These are phyloP conservation scores for Phrynosoma platyrhinos DNA, from an alignment of 2,113 vertebrate genomes.

Conservation along the genomic window DNA sequence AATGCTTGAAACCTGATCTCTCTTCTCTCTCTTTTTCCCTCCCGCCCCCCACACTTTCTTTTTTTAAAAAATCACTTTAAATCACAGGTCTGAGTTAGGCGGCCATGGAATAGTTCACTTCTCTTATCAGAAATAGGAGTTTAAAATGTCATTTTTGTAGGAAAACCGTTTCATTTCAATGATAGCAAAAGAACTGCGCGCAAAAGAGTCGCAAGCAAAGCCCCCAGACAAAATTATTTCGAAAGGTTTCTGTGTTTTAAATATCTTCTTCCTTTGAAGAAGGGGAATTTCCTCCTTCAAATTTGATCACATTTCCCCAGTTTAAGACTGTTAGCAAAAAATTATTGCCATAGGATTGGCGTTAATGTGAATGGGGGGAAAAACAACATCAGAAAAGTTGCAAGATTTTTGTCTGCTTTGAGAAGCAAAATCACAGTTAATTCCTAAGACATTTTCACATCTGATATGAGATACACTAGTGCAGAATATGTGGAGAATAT, in stretches of 20 bases:
- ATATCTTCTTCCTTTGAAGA: not conserved
- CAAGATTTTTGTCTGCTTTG: not conserved
- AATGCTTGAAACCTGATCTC: no score
- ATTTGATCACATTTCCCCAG: not conserved
- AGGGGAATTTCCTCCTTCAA: not conserved
- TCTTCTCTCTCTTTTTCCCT: no score
- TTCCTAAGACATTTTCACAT: not conserved
- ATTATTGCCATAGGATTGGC: not conserved
- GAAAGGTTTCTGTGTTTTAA: constrained; percentile 30
- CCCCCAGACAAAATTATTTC: not conserved
- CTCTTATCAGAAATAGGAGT: constrained; percentile 15
- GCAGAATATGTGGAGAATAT: not conserved
- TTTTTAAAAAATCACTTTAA: not conserved
- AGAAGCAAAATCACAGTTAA: constrained; percentile 28
- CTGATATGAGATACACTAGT: constrained; percentile 2
- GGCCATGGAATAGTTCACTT: not conserved
- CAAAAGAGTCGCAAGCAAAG: no score
- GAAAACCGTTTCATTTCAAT: not conserved
- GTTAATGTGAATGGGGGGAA: not conserved
- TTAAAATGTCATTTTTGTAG: constrained; percentile 33
- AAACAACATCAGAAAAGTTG: not conserved
- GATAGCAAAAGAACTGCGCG: not conserved
- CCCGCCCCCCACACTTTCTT: no score
- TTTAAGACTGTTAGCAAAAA: not conserved
- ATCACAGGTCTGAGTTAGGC: not conserved